These are phyloP conservation scores for Sarcoramphus papa DNA, from an alignment of 2,797 vertebrate genomes.

Conservation along the genomic window DNA sequence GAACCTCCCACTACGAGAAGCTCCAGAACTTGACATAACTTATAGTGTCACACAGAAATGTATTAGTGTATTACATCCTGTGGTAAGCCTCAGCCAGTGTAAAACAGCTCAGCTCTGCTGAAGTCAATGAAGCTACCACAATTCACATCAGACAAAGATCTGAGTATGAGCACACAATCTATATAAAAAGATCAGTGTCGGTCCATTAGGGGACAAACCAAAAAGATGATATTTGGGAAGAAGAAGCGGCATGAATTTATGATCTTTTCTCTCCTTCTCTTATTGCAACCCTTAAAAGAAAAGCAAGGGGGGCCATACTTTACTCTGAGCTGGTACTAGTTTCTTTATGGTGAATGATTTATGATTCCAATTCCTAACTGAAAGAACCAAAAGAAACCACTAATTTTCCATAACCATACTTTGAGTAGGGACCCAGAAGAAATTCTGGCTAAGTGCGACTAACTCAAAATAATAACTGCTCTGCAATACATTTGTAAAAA, in stretches of 20 bases:
- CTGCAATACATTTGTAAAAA: neutral
- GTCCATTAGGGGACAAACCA: neutral
- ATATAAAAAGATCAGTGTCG: neutral
- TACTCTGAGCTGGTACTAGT: neutral
- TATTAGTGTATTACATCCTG: neutral
- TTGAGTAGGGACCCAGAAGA: neutral
- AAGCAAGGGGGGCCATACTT: neutral
- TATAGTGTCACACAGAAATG: neutral
- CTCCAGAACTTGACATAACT: neutral
- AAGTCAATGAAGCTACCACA: neutral
- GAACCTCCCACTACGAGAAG: neutral
- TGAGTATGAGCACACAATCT: neutral
- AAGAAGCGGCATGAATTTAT: neutral
- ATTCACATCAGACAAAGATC: neutral
- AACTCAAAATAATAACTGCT: neutral
- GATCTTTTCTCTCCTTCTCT: neutral
- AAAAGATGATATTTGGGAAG: neutral
- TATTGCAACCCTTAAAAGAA: neutral
- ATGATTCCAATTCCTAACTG: neutral
- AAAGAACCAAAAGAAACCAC: neutral
- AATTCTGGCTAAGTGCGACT: neutral
- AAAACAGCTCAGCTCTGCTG: neutral
- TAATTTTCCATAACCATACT: neutral
- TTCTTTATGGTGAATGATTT: neutral
- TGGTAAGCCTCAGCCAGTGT: neutral